phyloP scores from a whole-genome alignment of 2,888 invertebrate genomes.

The Callinectes sapidus region DNA sequence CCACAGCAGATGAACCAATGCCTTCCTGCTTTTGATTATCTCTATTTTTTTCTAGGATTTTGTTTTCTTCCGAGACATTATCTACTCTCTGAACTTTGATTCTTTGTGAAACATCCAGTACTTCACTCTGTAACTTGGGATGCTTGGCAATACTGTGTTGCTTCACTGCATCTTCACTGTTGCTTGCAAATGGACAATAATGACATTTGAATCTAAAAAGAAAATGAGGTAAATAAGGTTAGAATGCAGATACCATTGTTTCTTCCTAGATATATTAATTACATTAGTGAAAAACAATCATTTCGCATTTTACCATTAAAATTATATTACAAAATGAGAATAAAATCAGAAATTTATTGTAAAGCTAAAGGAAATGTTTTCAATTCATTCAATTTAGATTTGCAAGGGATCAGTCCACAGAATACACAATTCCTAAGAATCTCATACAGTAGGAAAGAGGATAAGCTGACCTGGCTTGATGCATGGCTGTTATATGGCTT shows the following conservation, averaged over 20 bases:
- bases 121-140: constrained; percentile 62
- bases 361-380: background rate
- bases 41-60: background rate
- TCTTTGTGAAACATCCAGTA: constrained; percentile 57
- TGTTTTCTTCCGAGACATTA: background rate
- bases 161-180: constrained; percentile 64
- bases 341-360: no score
- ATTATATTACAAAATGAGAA: background rate
- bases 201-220: constrained; percentile 69
- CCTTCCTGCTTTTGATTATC: background rate
- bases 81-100: constrained; percentile 43
- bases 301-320: background rate
- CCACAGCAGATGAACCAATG: background rate
- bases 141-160: constrained; percentile 68
- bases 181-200: constrained; percentile 69
- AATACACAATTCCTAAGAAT: background rate
- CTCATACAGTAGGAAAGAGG: background rate
- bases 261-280: background rate
- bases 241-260: background rate
- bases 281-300: background rate
- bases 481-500: constrained; percentile 71
- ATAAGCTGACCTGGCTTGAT: constrained; percentile 63
- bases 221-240: constrained; percentile 9
- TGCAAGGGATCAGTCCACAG: background rate
- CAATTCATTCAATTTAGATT: background rate